Conservation (phyloP, 2,888 invertebrate species). For the Brassicogethes aeneus region DNA sequence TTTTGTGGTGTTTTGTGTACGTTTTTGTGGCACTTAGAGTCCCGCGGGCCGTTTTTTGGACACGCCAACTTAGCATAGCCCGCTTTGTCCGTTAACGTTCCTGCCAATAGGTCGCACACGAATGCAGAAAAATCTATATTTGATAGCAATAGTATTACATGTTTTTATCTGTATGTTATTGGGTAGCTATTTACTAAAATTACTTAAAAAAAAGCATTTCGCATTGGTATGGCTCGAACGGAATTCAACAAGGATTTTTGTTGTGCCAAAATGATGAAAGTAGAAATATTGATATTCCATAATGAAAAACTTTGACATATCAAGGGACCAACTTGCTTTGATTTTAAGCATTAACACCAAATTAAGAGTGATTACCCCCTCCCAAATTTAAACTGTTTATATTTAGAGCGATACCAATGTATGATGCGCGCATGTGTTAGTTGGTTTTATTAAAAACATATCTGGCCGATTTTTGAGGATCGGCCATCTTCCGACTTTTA, state of each 20-base stretch:
- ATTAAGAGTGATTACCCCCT: too few relatives aligned
- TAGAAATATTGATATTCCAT: too few relatives aligned
- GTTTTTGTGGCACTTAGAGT: slow-evolving; percentile 17
- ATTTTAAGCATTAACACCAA: too few relatives aligned
- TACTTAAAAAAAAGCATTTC: too few relatives aligned
- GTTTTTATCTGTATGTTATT: slow-evolving; percentile 20
- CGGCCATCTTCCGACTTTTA: slow-evolving; percentile 11
- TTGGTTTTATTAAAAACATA: slow-evolving; percentile 23
- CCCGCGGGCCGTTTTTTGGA: slow-evolving; percentile 20
- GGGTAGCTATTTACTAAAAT: neutral
- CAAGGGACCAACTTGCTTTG: too few relatives aligned
- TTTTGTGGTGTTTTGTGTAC: neutral
- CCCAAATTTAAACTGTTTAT: too few relatives aligned
- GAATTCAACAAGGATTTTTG: too few relatives aligned
- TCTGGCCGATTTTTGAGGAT: slow-evolving; percentile 17
- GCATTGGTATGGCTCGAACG: too few relatives aligned
- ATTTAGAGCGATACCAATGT: too few relatives aligned
- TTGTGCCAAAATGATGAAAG: too few relatives aligned
- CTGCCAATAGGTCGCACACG: slow-evolving; percentile 37
- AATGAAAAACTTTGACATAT: too few relatives aligned
- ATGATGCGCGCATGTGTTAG: too few relatives aligned
- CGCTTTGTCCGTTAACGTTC: slow-evolving; percentile 44
- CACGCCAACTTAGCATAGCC: slow-evolving; percentile 33
- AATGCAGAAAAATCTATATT: slow-evolving; percentile 30
- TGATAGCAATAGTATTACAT: slow-evolving; percentile 41